Conservation (phyloP, 2,888 invertebrate genomes). For the Caenorhabditis afra region DNA sequence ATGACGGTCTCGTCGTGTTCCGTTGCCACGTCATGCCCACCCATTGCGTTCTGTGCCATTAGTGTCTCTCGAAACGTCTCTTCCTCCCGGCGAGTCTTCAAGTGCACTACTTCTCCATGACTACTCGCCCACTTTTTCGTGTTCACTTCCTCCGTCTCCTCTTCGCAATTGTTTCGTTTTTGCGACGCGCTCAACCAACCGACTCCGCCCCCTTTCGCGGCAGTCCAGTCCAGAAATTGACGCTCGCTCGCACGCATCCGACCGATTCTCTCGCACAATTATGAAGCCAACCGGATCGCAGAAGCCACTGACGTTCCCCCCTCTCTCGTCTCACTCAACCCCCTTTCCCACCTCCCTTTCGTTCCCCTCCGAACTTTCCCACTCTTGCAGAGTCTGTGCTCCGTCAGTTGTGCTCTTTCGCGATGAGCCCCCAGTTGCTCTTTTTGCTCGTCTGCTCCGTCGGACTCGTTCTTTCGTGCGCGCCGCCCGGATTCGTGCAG, state of each 20-base stretch:
- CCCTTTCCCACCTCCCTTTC: conserved; percentile 5
- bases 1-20: too few relatives aligned
- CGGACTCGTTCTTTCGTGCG: conserved; percentile 62
- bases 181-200: conserved; percentile 17
- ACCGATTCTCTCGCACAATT: conserved; percentile 44
- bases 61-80: too few relatives aligned
- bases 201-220: conserved; percentile 22
- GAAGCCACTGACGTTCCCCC: conserved; percentile 1
- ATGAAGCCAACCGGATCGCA: conserved; percentile 48
- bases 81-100: too few relatives aligned
- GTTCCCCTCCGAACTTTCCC: neutral
- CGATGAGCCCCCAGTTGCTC: conserved; percentile 33
- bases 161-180: conserved; percentile 15
- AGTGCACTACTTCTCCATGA: too few relatives aligned
- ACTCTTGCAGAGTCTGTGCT: neutral
- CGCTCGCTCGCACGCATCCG: conserved; percentile 28
- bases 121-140: neutral
- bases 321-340: neutral
- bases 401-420: neutral
- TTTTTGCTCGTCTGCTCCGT: conserved; percentile 20
- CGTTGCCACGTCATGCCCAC: too few relatives aligned
- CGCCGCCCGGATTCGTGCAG: conserved; percentile 79
- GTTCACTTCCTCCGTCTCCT: neutral
- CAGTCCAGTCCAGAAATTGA: conserved; percentile 51
- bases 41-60: too few relatives aligned